Base-by-base conservation (phyloP, 2,113 vertebrate genomes). In the Picathartes gymnocephalus region DNA sequence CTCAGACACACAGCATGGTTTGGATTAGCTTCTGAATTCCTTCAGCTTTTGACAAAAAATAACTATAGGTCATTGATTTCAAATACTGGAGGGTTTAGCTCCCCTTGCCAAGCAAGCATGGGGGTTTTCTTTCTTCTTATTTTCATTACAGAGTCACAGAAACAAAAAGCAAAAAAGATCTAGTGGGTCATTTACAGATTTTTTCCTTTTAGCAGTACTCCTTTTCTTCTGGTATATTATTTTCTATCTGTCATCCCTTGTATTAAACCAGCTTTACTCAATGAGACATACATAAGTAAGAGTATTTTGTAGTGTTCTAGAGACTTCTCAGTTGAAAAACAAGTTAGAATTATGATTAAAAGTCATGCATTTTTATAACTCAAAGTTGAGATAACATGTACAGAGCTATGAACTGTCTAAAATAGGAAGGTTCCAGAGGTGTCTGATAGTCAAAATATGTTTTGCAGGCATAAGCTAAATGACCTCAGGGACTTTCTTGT, bases 381-480 rank as follows among this genome's bases (percentile, higher is more conserved):
- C 1, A 24, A 61, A 80, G 58, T 83, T 88, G 60, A 89, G 64
- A 64, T 83, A 93, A 62, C 25, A 56, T 25, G 4, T 64, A 79
- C 74, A 33, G 24, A 90, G 45, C 81, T 94, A 37, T 48, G 18
- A 80, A 42, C 50, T 93, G 92, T 65, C 64, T 92, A 79, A 96
- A 96, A 81, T 21, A 88, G 85, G 81, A 91, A 88, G 16, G 69
- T 96, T 96, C 69, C 40, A 87, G 81, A 93, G 15, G 56, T 95
- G 69, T 93, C 79, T 97, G 95, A 66, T 95, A 93, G 95, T 92
- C 88, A 93, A 48, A 91, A 77, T 88, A 81, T 58, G 45, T 92
- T 97, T 97, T 94, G 51, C 82, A 89, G 74, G 58, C 93, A 66
- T 81, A 91, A 90, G 50, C 66, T 93, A 54, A 86, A 74, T 84